phyloP scores from a whole-genome alignment of 2,797 vertebrate genomes.

The Pempheris klunzingeri region DNA sequence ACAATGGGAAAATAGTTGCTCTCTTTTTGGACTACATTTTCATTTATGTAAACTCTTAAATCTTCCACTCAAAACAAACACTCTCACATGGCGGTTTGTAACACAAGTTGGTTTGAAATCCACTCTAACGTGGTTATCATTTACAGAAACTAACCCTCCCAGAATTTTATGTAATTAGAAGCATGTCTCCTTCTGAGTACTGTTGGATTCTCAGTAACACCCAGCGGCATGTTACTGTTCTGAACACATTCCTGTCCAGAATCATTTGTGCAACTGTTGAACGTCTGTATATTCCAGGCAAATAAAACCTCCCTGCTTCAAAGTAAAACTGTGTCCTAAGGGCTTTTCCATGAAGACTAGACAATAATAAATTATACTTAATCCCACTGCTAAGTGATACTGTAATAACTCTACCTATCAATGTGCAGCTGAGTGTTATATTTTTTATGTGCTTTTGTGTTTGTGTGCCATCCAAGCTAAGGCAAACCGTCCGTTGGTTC shows the following conservation, averaged over 20 bases:
- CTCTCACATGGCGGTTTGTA: conserved; percentile 18
- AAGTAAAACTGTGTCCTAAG: conserved; percentile 43
- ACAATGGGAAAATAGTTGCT: neutral
- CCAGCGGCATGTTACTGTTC: conserved; percentile 16
- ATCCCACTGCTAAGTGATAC: conserved; percentile 22
- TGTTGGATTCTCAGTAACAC: conserved; percentile 50
- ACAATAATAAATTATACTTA: conserved; percentile 48
- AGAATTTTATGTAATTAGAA: conserved; percentile 48
- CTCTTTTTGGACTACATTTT: too few relatives aligned
- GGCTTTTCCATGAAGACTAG: conserved; percentile 39
- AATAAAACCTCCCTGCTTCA: conserved; percentile 49
- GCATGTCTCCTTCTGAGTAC: conserved; percentile 41
- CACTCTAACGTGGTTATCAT: conserved; percentile 24
- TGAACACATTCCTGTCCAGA: conserved; percentile 27
- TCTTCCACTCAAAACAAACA: conserved; percentile 27
- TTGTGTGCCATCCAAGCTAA: conserved; percentile 34
- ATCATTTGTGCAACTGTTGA: conserved; percentile 21
- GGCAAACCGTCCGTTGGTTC: conserved; percentile 41
- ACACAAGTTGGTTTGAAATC: conserved; percentile 19
- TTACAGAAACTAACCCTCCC: conserved; percentile 5
- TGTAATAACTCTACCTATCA: conserved; percentile 22
- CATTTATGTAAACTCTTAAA: conserved; percentile 5
- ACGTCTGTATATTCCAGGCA: conserved; percentile 38
- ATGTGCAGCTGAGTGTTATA: conserved; percentile 22
- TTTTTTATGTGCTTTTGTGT: conserved; percentile 16